Conservation (phyloP, 2,797 vertebrate genomes). For the Acestrorhynchus altus region DNA sequence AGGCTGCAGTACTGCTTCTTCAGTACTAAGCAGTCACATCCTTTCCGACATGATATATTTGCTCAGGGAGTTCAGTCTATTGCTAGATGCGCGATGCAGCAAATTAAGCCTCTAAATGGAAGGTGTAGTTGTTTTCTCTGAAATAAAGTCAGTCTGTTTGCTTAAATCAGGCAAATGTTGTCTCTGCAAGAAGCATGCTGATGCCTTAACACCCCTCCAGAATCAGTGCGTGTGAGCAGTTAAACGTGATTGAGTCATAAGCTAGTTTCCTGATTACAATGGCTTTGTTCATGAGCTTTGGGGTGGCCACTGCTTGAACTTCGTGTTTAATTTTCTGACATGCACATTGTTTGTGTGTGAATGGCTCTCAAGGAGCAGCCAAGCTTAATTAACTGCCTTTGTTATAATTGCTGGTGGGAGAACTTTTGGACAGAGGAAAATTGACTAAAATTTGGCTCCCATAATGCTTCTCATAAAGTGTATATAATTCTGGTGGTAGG, state of each 20-base stretch:
- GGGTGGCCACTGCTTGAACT: slow-evolving; percentile 22
- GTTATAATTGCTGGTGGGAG: slow-evolving; percentile 55
- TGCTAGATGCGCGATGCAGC: no score
- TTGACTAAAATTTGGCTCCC: slow-evolving; percentile 10
- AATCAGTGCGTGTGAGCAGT: not conserved
- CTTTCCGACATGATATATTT: no score
- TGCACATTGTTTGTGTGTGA: slow-evolving; percentile 49
- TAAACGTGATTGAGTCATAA: not conserved
- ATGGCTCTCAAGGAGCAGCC: slow-evolving; percentile 16
- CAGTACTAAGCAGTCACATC: no score
- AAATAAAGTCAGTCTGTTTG: no score
- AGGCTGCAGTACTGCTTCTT: no score
- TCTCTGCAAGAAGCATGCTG: no score
- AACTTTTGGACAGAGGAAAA: slow-evolving; percentile 5
- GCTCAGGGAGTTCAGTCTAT: no score
- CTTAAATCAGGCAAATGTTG: no score
- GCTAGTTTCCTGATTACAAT: slow-evolving; percentile 11
- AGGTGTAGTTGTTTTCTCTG: no score
- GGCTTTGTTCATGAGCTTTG: slow-evolving; percentile 17
- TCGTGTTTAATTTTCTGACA: slow-evolving; percentile 65
- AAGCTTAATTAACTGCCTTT: slow-evolving; percentile 69
- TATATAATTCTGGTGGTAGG: not conserved
- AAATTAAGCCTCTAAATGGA: no score
- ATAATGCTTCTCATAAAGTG: not conserved
- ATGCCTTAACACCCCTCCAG: not conserved